Evolutionary conservation across 2,888 invertebrate species (phyloP), one percentile per base, ranked within the genome.

Genomic region (Euproctis similis): DNA sequence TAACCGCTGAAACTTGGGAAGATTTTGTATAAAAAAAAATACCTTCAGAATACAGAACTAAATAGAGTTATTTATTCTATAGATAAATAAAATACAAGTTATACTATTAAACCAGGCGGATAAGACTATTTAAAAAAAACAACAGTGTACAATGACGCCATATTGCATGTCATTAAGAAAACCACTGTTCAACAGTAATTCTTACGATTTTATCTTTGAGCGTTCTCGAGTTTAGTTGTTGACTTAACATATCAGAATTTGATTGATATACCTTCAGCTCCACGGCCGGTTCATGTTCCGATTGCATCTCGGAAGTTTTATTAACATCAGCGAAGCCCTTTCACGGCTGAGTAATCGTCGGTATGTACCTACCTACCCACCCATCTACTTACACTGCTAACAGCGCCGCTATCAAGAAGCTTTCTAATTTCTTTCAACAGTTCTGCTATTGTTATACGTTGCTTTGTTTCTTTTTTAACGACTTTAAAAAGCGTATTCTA

Each of bases 311-410:
- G 41, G 35, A 48, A 44, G 47, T 55, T 12, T 26, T n/a, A n/a
- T n/a, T n/a, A n/a, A n/a, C n/a, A 30, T 42, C 27, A 31, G 41
- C 33, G 42, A 28, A 38, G 62, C 68, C 65, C 63, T 70, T 73
- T 68, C 66, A 65, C 61, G 63, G 55, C 62, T 56, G 61, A 55
- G 53, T 59, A 21, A 4, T 5, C 8, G n/a, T 3, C 18, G n/a
- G n/a, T 18, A 18, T 2, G n/a, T 7, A 8, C 18, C 7, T 10
- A 59, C 58, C 52, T n/a, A n/a, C n/a, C n/a, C n/a, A n/a, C n/a
- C n/a, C n/a, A n/a, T 45, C 52, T 14, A 59, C 63, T 81, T 76
- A 80, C 73, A 66, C 61, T 53, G 52, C 65, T 72, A 76, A 80
- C 70, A 73, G 69, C 60, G 56, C 27, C 51, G 49, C 53, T 46